Base-by-base conservation (phyloP, 1,140 invertebrate species). In the Rhagoletis zephyria region DNA sequence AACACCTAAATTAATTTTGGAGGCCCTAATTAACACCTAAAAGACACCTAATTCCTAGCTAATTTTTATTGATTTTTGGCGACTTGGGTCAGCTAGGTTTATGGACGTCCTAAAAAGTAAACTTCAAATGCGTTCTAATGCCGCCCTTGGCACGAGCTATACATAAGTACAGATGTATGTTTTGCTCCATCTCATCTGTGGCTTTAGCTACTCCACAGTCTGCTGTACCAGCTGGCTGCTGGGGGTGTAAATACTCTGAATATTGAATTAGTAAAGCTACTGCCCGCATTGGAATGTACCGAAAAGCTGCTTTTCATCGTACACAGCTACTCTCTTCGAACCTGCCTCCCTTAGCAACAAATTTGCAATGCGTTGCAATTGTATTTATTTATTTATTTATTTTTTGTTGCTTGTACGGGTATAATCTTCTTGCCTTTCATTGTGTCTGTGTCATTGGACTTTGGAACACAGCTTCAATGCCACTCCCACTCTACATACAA, bases 371-470 rank as follows among this genome's bases (percentile, higher is more conserved):
- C 48, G 45, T 81, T 81, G 48, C 74, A 81, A 81, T 81, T 81
- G 74, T 81, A 12, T 51, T 51, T 81, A 16, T 48, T 48, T 77
- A 14, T 48, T 48, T 48, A n/a, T 48, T 77, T 10, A 7, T 81
- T 4, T 56, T 42, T 81, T 51, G 74, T 12, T 81, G n/a, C 30
- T 1, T 1, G 30, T 30, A 30, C 30, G 30, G 30, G 30, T 30
- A 30, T 30, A 30, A 30, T 40, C 5, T 67, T 63, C 12, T 40
- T 10, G 74, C 30, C 30, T 56, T 56, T 56, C 42, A 56, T 56
- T 81, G 48, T 9, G 67, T 45, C 67, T 74, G 48, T 56, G 74
- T 81, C 74, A 81, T 81, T 81, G 74, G 48, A 81, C 74, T 81
- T 81, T 59, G 74, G 51, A 59, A 10, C 9, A 81, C 30, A 56